phyloP scores from a whole-genome alignment of 2,113 vertebrate genomes.

The Carlito syrichta region DNA sequence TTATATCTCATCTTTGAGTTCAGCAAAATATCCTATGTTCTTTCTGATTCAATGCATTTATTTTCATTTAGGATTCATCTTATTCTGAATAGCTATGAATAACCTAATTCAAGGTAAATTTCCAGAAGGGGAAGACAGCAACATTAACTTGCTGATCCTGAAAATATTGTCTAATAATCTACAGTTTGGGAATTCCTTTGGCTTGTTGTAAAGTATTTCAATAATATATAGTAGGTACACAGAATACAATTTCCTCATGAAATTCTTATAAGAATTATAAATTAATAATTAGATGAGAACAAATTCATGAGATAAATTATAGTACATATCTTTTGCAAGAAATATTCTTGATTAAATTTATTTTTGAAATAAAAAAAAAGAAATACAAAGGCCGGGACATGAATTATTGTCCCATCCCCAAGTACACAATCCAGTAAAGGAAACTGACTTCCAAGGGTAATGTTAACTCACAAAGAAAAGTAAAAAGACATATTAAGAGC shows the following conservation, averaged over 20 bases:
- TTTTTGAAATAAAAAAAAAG: slow-evolving; percentile 39
- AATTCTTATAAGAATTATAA: neutral
- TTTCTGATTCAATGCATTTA: neutral
- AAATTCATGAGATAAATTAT: slow-evolving; percentile 16
- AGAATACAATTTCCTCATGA: neutral
- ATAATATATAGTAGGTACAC: neutral
- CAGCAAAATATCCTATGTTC: neutral
- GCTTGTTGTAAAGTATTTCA: slow-evolving; percentile 20
- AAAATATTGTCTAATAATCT: neutral
- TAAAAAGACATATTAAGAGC: neutral
- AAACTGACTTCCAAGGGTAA: neutral
- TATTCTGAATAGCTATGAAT: neutral
- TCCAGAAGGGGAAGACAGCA: neutral
- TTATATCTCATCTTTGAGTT: neutral
- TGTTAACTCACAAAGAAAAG: neutral
- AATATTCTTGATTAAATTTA: slow-evolving; percentile 29
- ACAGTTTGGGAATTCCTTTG: neutral
- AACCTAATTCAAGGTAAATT: neutral
- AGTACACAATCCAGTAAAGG: neutral
- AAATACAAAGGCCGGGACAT: neutral
- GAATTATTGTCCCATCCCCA: neutral
- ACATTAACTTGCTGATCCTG: neutral
- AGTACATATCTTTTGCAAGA: neutral
- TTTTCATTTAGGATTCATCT: neutral
- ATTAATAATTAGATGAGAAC: neutral